Conservation (phyloP, 2,797 vertebrate genomes). For the Hirundo rustica region DNA sequence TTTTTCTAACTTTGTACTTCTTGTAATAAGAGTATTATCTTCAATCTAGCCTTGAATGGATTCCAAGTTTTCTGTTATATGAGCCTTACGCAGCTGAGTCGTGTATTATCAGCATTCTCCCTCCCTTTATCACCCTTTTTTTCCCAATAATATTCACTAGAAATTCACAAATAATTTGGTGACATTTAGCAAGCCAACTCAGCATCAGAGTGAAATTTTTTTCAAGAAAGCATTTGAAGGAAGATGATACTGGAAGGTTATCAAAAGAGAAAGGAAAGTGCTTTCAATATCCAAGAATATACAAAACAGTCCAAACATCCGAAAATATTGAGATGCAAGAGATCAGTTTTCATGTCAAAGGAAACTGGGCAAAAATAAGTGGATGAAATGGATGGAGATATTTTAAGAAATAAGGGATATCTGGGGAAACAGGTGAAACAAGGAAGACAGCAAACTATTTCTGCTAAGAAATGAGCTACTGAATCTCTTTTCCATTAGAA, state of each 20-base stretch:
- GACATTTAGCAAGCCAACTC: conserved; percentile 50
- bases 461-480: not conserved
- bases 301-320: not conserved
- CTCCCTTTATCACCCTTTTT: conserved; percentile 22
- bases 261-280: not conserved
- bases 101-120: conserved; percentile 44
- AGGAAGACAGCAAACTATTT: not conserved
- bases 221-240: not conserved
- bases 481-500: not conserved
- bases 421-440: not conserved
- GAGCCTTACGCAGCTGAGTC: not conserved
- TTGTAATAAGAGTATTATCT: conserved; percentile 45
- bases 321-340: not conserved
- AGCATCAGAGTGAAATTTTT: not conserved
- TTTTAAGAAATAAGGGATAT: not conserved
- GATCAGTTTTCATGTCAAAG: not conserved
- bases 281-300: not conserved
- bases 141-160: conserved; percentile 18
- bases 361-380: not conserved
- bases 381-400: not conserved
- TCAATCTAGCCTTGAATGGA: conserved; percentile 33
- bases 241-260: not conserved
- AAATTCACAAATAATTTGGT: conserved; percentile 57
- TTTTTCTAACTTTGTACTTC: conserved; percentile 44
- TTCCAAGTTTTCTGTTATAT: conserved; percentile 27